Evolutionary conservation across 2,888 invertebrate genomes (phyloP).

Genomic region (Noctua fimbriata): DNA sequence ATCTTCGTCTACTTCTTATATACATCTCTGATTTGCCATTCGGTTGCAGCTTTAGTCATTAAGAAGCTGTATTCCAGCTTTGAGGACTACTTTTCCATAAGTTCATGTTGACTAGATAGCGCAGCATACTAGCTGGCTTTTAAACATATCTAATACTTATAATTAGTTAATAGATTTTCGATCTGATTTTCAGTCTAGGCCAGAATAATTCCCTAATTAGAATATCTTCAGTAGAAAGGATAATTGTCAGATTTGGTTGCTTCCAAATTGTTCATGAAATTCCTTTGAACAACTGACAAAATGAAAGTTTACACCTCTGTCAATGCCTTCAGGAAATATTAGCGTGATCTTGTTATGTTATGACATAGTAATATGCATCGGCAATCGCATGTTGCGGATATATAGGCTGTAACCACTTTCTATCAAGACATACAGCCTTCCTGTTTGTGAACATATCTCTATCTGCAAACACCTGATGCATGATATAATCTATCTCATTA

Average conservation of each 20-base stretch:
- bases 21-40: no score
- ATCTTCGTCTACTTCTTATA: no score
- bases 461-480: neutral
- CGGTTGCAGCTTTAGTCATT: no score
- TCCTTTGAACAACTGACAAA: neutral
- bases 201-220: neutral
- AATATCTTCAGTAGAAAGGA: neutral
- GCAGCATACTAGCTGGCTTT: no score
- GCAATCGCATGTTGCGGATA: neutral
- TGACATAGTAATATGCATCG: neutral
- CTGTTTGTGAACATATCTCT: constrained; percentile 9
- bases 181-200: neutral
- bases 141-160: no score
- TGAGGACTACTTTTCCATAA: no score
- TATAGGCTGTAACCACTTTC: constrained; percentile 5
- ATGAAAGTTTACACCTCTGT: neutral
- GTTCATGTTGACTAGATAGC: no score
- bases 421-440: constrained; percentile 18
- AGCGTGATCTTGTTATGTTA: neutral
- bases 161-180: no score
- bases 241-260: no score
- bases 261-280: no score
- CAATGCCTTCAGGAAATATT: neutral
- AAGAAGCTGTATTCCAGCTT: no score
- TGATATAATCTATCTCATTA: constrained; percentile 13